Conservation (phyloP, 37 sponge, comb jelly and placozoan species). For the Tethya wilhelma region DNA sequence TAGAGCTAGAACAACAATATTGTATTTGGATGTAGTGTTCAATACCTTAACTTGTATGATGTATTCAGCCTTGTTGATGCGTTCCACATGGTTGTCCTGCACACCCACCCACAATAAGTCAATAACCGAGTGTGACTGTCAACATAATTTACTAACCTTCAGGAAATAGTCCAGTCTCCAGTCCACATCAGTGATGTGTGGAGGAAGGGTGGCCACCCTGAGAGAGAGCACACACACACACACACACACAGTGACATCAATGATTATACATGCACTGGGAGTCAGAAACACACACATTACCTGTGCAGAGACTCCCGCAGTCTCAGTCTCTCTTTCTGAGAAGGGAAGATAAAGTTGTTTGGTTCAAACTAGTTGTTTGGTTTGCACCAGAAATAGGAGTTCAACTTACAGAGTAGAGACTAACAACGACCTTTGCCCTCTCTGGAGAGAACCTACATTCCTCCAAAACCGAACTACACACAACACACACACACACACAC, state of each 20-base stretch:
- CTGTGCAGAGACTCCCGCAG: too few relatives aligned
- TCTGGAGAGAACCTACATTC: conserved; percentile 77
- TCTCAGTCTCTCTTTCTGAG: too few relatives aligned
- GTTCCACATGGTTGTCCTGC: conserved; percentile 71
- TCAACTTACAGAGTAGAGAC: conserved; percentile 44
- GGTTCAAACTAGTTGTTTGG: too few relatives aligned
- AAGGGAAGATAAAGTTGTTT: too few relatives aligned
- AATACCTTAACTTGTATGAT: conserved; percentile 61
- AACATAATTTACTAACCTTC: too few relatives aligned
- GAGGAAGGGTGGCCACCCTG: conserved; percentile 42
- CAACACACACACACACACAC: too few relatives aligned
- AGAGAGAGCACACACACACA: too few relatives aligned
- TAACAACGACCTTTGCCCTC: conserved; percentile 34
- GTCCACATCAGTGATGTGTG: conserved; percentile 68
- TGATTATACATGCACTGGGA: too few relatives aligned
- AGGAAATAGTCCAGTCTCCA: conserved; percentile 86
- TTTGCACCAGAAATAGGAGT: conserved; percentile 78
- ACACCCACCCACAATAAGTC: background rate
- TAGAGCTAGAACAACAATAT: background rate
- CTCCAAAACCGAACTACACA: conserved; percentile 57
- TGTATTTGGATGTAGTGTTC: background rate
- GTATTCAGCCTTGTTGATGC: conserved; percentile 77
- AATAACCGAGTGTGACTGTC: background rate
- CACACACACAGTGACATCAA: too few relatives aligned
- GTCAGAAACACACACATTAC: too few relatives aligned